Evolutionary conservation across 2,113 vertebrate genomes (phyloP), one percentile per base, ranked within the genome.

Genomic region (Cathartes aura): DNA sequence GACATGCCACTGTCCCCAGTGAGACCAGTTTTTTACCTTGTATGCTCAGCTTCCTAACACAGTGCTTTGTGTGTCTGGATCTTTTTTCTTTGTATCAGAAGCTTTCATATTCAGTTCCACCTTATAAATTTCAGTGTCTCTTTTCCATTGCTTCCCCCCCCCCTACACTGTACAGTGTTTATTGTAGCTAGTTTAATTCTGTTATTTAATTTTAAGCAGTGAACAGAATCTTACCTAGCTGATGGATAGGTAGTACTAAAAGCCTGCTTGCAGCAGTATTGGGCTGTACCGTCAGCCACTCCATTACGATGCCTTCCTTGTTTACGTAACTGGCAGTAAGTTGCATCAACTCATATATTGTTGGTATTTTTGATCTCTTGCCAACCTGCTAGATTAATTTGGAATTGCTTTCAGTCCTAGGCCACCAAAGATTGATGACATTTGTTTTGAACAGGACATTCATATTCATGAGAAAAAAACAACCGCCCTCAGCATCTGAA

Each of bases 351-450:
- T 90, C 42, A 38, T 48, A 58, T 29, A 72, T 56, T 90, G 32
- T 72, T 94, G 73, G 20, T 87, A 82, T 81, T 94, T 97, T 95
- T 96, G 47, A 93, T 90, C 26, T 68, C 42, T 73, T 89, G 53
- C 60, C 42, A 93, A 29, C 48, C 42, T 93, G 21, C 43, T 76
- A 48, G 45, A 79, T 83, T 95, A 87, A 59, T 93, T 84, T 62
- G 13, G 50, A 91, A 80, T 60, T 83, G 22, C 45, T 71, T 71
- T 78, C 80, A 67, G 62, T 81, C 26, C 58, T 70, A 82, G 72
- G 32, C 64, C 45, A 43, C 52, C 47, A 45, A 52, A 88, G 42
- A 56, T 22, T 71, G 23, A 59, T 1, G 13, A 27, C 17, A 47
- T 62, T 74, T 86, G 32, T 83, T 87, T 90, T 90, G 30, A 88